Conservation (phyloP, 1,140 invertebrate genomes). For the Acromyrmex heyeri region DNA sequence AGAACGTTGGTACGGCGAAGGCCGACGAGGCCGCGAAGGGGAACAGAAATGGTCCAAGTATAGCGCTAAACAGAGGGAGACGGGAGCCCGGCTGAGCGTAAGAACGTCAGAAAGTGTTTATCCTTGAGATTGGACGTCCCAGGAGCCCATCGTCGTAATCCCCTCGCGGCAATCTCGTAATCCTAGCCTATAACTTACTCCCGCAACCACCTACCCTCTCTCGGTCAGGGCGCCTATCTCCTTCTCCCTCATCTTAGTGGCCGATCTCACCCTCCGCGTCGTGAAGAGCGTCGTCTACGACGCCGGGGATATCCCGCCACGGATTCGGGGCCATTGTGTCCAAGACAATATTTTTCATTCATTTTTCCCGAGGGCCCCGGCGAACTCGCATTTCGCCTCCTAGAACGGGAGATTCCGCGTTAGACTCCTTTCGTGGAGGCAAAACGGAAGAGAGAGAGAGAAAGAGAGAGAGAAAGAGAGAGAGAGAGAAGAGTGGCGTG, state of each 20-base stretch:
- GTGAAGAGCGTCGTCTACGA: no score
- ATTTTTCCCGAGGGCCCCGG: conserved; percentile 67
- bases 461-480: no score
- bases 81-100: conserved; percentile 60
- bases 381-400: conserved; percentile 54
- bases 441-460: neutral
- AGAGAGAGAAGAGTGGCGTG: neutral
- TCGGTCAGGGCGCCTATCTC: conserved; percentile 12
- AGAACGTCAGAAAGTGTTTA: conserved; percentile 85
- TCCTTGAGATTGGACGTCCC: conserved; percentile 86
- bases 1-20: neutral
- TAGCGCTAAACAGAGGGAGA: conserved; percentile 27
- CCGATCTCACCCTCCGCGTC: conserved; percentile 19
- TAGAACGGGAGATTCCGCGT: conserved; percentile 41
- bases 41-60: conserved; percentile 15
- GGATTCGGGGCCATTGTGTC: conserved; percentile 73
- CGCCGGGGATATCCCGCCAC: conserved; percentile 31
- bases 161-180: conserved; percentile 86
- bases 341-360: conserved; percentile 80
- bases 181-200: conserved; percentile 84
- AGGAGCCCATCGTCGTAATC: conserved; percentile 85
- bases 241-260: conserved; percentile 6
- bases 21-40: neutral
- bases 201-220: conserved; percentile 47
- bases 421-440: conserved; percentile 6